Evolutionary conservation across 2,888 invertebrate species (phyloP), one percentile per base, ranked within the genome.

Genomic region (Meghimatium bilineatum): DNA sequence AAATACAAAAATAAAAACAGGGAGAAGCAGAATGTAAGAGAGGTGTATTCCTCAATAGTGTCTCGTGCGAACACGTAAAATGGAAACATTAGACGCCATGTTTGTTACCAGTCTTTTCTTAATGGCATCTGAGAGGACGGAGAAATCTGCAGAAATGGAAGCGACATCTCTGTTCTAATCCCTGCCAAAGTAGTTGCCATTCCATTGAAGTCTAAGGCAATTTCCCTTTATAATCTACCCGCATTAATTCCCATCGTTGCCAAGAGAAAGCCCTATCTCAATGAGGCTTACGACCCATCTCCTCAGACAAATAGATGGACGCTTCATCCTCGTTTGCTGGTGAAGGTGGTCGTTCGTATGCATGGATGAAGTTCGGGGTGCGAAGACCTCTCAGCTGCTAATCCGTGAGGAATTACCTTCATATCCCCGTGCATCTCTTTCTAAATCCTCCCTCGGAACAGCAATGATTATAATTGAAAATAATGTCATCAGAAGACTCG

Each of bases 171-270:
- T 67, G 34, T 52, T 79, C 66, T 86, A 86, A 86, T 85, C 86
- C 85, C 38, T 56, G 29, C 34, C 17, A 38, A 76, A 63, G 52
- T 66, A 29, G 67, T 74, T 56, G 74, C 79, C 60, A 72, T 76
- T 60, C 89, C 75, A 80, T 80, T 82, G 89, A 87, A 88, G 87
- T 88, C 86, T 87, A 88, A 90, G 89, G 87, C 89, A 90, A 90
- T 90, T 90, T 90, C 87, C 89, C 85, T 80, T 69, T 76, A 85
- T 89, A 89, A 90, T 90, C 88, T 89, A 87, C 85, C 87, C 82
- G 87, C 88, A 89, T 89, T 89, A 86, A 87, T 87, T 87, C 82
- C 12, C 38, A 23, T n/a, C 49, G 67, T 26, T 72, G 72, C 34
- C 36, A 49, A 60, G 82, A 34, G 76, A 66, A 76, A 67, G 63